Conservation (phyloP, 35 echinoderm and acorn worm species). For the Apostichopus japonicus region DNA sequence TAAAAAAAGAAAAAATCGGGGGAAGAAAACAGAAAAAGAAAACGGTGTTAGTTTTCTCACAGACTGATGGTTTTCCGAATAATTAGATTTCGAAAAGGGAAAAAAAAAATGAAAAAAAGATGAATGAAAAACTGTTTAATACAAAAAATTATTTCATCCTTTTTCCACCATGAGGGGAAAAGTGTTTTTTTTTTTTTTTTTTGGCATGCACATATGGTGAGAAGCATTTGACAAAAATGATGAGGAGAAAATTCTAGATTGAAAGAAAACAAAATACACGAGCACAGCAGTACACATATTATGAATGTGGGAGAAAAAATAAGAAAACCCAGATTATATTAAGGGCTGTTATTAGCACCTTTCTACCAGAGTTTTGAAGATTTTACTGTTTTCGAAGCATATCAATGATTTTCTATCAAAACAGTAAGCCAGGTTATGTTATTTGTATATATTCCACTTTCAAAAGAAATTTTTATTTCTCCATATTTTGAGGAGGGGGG, state of each 20-base stretch:
- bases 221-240: conserved; percentile 14
- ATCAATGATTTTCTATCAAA: too few species aligned
- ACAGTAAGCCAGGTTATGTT: too few species aligned
- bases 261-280: background rate
- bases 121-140: background rate
- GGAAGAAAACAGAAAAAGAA: conserved; percentile 47
- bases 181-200: background rate
- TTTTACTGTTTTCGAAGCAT: background rate
- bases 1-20: conserved; percentile 19
- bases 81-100: background rate
- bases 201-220: conserved; percentile 27
- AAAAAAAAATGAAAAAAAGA: conserved; percentile 38
- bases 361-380: background rate
- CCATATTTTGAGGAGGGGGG: too few species aligned
- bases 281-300: conserved; percentile 41
- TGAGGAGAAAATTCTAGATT: background rate
- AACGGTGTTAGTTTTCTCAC: conserved; percentile 42
- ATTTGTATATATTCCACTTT: too few species aligned
- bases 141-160: conserved; percentile 25
- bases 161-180: conserved; percentile 12
- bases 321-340: background rate
- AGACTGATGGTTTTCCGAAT: conserved; percentile 14
- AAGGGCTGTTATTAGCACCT: background rate
- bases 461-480: too few species aligned
- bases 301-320: background rate